Base-by-base conservation (phyloP, 2,113 vertebrate species). In the Tetrao urogallus region DNA sequence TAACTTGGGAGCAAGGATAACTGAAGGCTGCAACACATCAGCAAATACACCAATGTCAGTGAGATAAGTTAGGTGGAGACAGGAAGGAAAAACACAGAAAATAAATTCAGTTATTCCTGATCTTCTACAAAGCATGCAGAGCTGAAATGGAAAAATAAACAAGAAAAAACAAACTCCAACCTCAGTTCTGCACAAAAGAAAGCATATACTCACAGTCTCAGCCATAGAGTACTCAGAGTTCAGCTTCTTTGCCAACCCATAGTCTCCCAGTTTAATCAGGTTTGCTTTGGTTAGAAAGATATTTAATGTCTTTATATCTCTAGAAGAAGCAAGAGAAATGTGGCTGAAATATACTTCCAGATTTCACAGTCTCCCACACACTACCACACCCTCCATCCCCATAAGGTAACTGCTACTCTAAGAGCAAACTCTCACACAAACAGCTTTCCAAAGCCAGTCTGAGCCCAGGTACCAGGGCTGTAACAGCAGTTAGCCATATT, bases 281-380 rank as follows among this genome's bases (percentile, higher is more conserved):
- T 99, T 98, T 82, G 99, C 99, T 96, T 99, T 99, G 75, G 99
- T 99, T 94, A 99, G 98, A 97, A 99, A 99, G 97, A 99, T 99
- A 97, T 99, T 99, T 97, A 99, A 98, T 50, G 99, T 99, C 98
- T 99, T 99, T 96, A 99, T 99, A 94, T 99, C 99, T 97, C 99
- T 99, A 96, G 63, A 95, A 97, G 6, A 11, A 90, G 42, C 80
- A 88, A 32, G 43, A 88, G 8, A 96, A 91, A 87, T 16, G 60
- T 57, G 81, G 77, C 76, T 89, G 17, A 42, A 34, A 80, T 8
- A 67, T 3, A 17, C 60, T 84, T 91, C 17, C 21, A 15, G 43
- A 80, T 91, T 95, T 84, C 89, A 85, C 22, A 57, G 45, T 83
- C 72, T 72, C 78, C 52, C 40, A 61, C 57, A 70, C 5, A 40